Base-by-base conservation (phyloP, 1,140 invertebrate species). In the Kradibia gibbosae region DNA sequence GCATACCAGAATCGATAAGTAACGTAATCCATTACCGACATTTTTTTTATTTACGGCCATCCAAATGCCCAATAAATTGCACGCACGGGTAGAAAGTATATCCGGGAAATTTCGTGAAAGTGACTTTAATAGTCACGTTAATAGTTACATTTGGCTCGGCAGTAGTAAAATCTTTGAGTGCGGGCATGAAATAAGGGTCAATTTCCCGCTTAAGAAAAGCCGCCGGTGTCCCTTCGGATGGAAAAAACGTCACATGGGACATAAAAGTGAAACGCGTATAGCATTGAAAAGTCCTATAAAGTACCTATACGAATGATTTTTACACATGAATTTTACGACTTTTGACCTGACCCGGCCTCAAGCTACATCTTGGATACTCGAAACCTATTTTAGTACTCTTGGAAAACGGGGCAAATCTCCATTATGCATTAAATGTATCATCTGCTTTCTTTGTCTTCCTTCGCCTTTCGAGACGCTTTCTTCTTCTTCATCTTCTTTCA, bases 91-190 rank as follows among this genome's bases (percentile, higher is more conserved):
- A 53, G 50, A 53, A 53, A 53, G 50, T 22, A 20, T 53, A 53
- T 48, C 70, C 57, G 57, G 74, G 39, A 76, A 76, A 76, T 76
- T 22, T 42, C 31, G 70, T 15, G 70, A 48, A 39, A 72, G 17
- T 72, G 74, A 76, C 74, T 39, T 76, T 76, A 75, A 76, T 57
- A 57, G 45, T 25, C 74, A 34, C n/a, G n/a, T n/a, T n/a, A n/a
- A n/a, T n/a, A n/a, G n/a, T 31, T 34, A 57, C 34, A 76, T 62
- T 76, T 76, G 57, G 74, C 42, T 22, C 15, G 10, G 20, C 34
- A 39, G 74, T 36, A 76, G 74, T 76, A 76, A 76, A 76, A 62
- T 75, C 55, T 39, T 28, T 42, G 15, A n/a, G 45, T 17, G 55
- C n/a, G 53, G 55, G 4, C 70, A 25, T 10, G 42, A 28, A 48